Evolutionary conservation across 2,888 invertebrate genomes (phyloP).

Genomic region (Hermaeophaga mercurialis): DNA sequence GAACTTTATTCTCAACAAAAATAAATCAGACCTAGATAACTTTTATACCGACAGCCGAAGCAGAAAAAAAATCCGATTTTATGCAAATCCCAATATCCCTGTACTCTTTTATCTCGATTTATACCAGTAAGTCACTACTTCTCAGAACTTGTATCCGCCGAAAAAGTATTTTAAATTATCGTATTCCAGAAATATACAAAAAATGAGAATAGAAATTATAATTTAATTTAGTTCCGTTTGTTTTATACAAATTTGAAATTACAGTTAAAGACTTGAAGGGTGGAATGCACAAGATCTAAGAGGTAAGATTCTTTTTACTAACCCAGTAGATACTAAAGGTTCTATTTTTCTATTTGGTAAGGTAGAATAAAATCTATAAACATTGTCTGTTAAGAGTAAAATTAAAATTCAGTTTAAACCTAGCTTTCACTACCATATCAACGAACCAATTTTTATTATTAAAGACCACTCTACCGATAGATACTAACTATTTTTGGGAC

Average conservation of each 20-base stretch:
- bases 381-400: too few species aligned
- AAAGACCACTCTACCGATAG: too few species aligned
- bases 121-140: conserved; percentile 17
- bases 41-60: conserved; percentile 18
- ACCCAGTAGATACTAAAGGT: too few species aligned
- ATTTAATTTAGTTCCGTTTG: too few species aligned
- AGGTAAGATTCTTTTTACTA: too few species aligned
- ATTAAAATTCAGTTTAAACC: not conserved
- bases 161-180: conserved; percentile 18
- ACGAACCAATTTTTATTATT: not conserved
- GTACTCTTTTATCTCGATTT: conserved; percentile 16
- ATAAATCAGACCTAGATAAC: conserved; percentile 24
- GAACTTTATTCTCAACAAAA: conserved; percentile 12
- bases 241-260: too few species aligned
- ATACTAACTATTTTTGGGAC: not conserved
- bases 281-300: too few species aligned
- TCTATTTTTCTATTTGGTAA: too few species aligned
- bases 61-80: conserved; percentile 17
- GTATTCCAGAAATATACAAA: too few species aligned
- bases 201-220: too few species aligned
- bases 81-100: conserved; percentile 21
- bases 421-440: not conserved
- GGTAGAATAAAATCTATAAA: too few species aligned
- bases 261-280: too few species aligned
- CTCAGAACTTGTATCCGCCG: conserved; percentile 9